These are phyloP conservation scores for Toxotes chatareus DNA, from an alignment of 2,113 vertebrate species.

Conservation along the genomic window DNA sequence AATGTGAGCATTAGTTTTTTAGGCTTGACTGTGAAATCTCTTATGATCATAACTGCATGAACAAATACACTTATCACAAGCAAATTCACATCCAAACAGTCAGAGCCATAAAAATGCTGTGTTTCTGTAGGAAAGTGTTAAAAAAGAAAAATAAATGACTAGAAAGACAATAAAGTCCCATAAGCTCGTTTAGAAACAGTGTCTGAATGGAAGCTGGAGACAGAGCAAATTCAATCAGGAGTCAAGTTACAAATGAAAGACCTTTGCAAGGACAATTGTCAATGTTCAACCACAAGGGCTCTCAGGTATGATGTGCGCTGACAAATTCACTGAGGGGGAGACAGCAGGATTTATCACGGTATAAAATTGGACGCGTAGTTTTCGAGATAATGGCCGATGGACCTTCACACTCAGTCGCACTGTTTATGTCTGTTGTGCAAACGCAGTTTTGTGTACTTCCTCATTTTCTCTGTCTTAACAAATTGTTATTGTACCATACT, in stretches of 20 bases:
- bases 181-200: neutral
- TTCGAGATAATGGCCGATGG: neutral
- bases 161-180: neutral
- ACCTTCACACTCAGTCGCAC: neutral
- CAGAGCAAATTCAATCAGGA: conserved; percentile 13
- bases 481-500: conserved; percentile 49
- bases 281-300: neutral
- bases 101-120: neutral
- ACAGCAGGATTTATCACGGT: neutral
- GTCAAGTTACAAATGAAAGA: neutral
- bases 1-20: neutral
- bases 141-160: no score
- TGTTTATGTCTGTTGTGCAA: conserved; percentile 44
- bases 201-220: neutral
- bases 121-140: neutral
- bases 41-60: neutral
- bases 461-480: conserved; percentile 53
- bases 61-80: neutral
- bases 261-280: conserved; percentile 3
- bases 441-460: conserved; percentile 58
- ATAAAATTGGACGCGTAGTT: neutral
- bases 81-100: no score
- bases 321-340: neutral
- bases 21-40: no score
- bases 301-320: conserved; percentile 8